Evolutionary conservation across 2,113 vertebrate species (phyloP).

Genomic region (Brachirus orientalis): DNA sequence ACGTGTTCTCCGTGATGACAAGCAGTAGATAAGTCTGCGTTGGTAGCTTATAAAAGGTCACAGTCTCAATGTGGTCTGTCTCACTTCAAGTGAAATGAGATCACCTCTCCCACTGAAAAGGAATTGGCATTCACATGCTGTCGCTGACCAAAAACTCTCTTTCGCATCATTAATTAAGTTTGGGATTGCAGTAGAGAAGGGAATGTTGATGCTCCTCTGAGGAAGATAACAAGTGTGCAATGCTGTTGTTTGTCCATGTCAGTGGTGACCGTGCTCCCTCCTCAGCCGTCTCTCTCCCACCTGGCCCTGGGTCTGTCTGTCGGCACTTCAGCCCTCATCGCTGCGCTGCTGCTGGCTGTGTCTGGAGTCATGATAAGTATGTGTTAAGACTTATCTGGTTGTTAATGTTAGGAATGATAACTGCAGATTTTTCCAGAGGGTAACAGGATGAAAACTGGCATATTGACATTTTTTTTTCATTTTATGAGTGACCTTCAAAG

Average conservation of each 20-base stretch:
- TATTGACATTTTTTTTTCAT: too few relatives aligned
- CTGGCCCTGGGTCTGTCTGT: conserved; percentile 93
- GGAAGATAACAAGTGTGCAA: conserved; percentile 55
- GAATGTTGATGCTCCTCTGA: conserved; percentile 69
- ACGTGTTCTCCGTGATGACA: conserved; percentile 47
- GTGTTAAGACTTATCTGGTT: conserved; percentile 52
- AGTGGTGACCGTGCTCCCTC: conserved; percentile 46
- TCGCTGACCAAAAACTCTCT: conserved; percentile 57
- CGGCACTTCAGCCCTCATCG: conserved; percentile 94
- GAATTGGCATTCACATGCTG: conserved; percentile 58
- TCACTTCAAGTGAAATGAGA: conserved; percentile 44
- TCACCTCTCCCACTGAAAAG: conserved; percentile 8
- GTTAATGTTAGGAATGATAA: not conserved
- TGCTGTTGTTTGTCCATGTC: conserved; percentile 52
- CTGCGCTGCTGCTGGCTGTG: conserved; percentile 93
- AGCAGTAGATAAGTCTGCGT: conserved; percentile 49
- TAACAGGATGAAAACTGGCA: too few relatives aligned
- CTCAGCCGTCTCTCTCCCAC: conserved; percentile 84
- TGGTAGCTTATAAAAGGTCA: conserved; percentile 57
- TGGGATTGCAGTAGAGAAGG: conserved; percentile 47
- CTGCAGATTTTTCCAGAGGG: too few relatives aligned
- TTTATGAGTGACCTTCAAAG: too few relatives aligned
- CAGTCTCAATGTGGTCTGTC: conserved; percentile 42
- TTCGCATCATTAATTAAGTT: conserved; percentile 77
- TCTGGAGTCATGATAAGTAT: conserved; percentile 98